Base-by-base conservation (phyloP, 2,888 invertebrate genomes). In the Drosophila helvetica region DNA sequence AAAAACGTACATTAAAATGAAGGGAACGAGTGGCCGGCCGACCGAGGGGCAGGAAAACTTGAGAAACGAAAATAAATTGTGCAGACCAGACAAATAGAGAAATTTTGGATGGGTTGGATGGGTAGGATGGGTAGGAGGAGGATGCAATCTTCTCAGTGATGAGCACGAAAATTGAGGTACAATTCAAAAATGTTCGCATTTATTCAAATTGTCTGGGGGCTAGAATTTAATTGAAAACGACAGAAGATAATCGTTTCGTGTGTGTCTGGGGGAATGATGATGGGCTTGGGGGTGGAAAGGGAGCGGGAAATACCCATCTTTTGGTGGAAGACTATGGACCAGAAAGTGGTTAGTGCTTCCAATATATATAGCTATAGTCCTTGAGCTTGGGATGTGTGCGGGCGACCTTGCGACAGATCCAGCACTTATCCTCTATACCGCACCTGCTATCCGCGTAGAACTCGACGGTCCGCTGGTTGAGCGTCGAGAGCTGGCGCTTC, bases 361-460 rank as follows among this genome's bases (percentile, higher is more conserved):
- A 88, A 76, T 87, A 90, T 43, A 90, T 53, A 65, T 90, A 90
- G 74, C 86, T 88, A 69, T 91, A 91, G 58, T 91, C 91, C 74
- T 90, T 91, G 59, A 91, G 82, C 57, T 86, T 90, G 63, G 91
- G 91, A 90, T 91, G 91, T 68, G 89, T 88, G 60, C 91, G 90
- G 90, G 90, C 70, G 15, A 91, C 91, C 69, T 91, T 91, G 78
- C 91, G 91, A 82, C 91, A 91, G 30, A 91, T 87, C 90, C 91
- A 91, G 89, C 91, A 91, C 88, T 91, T 91, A 89, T 90, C 89
- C 72, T 81, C 83, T 78, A 91, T 89, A 76, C 89, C 91, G 74
- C 91, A 92, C 92, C 92, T 92, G 89, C 92, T 91, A 82, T 92
- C 92, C 78, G 91, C 89, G 83, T 92, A 92, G 84, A 91, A 90